Evolutionary conservation across 2,888 invertebrate species (phyloP), one percentile per base, ranked within the genome.

Genomic region (Spilarctia lutea): DNA sequence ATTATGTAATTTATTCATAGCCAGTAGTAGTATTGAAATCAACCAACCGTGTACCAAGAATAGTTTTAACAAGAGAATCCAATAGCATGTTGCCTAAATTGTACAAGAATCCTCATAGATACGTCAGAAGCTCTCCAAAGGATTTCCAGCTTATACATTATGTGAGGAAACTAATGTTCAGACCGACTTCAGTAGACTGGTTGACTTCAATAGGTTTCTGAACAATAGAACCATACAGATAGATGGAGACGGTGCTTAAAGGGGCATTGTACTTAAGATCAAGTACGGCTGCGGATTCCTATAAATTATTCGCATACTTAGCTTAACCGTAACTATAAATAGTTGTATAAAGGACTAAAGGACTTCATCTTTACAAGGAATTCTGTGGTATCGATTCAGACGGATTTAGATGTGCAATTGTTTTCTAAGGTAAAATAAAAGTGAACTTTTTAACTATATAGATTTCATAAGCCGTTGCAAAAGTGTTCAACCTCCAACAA

Each of bases 291-390:
- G 18, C 30, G 63, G 63, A 63, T 63, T 16, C 30, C 63, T 30
- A 30, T 63, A 63, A 63, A 63, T 63, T 63, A 63, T 63, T 63
- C 30, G 30, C 63, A 63, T 30, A 30, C 8, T 63, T 63, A 63
- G 30, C 18, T 18, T 8, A n/a, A n/a, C n/a, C n/a, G n/a, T n/a
- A n/a, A 35, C 35, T 35, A 35, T 35, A 35, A 35, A 35, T 35
- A 35, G 35, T 35, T 13, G 13, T 42, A 42, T 11, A 42, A 42
- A 42, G 42, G 0, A 11, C 42, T 42, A 3, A 42, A 42, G 13
- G 42, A 42, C 42, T 2, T 35, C 35, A 35, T 35, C 7, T 6
- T 7, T 35, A 35, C 7, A 35, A 35, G 35, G 35, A 6, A 4
- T 35, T 35, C 4, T 35, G 4, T 35, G 7, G 7, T 35, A 7